phyloP scores from a whole-genome alignment of 1,140 invertebrate genomes.

The Brachionus plicatilis region DNA sequence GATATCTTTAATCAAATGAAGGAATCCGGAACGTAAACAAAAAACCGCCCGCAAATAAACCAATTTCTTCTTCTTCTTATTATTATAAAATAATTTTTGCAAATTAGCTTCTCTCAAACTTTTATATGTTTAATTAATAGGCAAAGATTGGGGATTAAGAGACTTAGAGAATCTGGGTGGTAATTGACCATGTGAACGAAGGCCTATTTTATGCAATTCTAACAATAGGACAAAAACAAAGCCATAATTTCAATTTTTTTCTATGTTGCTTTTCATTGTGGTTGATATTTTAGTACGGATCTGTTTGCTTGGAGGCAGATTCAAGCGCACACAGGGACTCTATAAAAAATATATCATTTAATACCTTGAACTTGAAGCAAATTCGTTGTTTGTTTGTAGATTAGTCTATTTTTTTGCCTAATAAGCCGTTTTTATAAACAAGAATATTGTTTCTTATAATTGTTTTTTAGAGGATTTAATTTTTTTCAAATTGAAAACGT shows the following conservation, averaged over 20 bases:
- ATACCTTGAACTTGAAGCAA: conserved; percentile 27
- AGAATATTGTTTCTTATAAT: not conserved
- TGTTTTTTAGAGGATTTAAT: conserved; percentile 32
- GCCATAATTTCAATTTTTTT: not conserved
- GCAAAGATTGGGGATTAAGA: not conserved
- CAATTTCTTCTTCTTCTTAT: not conserved
- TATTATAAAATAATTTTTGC: not conserved
- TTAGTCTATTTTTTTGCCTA: not conserved
- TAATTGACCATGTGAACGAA: not conserved
- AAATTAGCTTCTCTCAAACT: not conserved
- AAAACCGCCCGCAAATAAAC: not conserved
- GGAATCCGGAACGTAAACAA: not conserved
- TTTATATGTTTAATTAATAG: not conserved
- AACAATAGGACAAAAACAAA: not conserved
- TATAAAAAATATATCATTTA: not conserved
- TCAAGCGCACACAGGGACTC: not conserved
- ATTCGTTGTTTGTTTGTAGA: conserved; percentile 13
- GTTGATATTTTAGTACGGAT: not conserved
- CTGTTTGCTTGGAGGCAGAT: not conserved
- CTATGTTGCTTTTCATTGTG: not conserved
- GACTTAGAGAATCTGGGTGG: not conserved
- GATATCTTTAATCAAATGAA: not conserved
- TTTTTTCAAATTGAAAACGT: conserved; percentile 16
- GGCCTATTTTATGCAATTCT: not conserved
- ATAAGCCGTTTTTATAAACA: not conserved